Evolutionary conservation across 2,113 vertebrate genomes (phyloP).

Genomic region (Labeo rohita): DNA sequence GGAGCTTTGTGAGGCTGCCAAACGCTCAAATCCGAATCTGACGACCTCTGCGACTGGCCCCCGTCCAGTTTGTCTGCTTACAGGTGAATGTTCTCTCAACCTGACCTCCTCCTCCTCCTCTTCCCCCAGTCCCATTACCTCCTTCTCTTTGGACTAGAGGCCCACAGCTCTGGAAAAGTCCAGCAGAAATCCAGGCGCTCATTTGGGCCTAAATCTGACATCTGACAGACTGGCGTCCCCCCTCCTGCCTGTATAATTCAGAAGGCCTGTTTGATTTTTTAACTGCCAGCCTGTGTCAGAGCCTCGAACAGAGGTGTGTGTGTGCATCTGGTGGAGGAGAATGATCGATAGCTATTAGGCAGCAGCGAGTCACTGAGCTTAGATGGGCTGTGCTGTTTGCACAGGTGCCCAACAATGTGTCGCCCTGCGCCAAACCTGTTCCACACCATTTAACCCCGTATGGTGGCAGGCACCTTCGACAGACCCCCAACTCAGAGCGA

Average conservation of each 20-base stretch:
- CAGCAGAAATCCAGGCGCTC: slow-evolving; percentile 43
- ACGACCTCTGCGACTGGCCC: slow-evolving; percentile 14
- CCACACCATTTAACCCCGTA: slow-evolving; percentile 50
- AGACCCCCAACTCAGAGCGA: slow-evolving; percentile 12
- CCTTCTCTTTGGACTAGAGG: slow-evolving; percentile 24
- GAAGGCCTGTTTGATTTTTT: slow-evolving; percentile 51
- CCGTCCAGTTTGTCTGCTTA: slow-evolving; percentile 45
- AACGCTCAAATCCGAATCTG: slow-evolving; percentile 21
- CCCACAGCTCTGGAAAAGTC: slow-evolving; percentile 36
- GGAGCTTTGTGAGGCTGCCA: slow-evolving; percentile 57
- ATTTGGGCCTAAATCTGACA: slow-evolving; percentile 51
- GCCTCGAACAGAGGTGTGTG: slow-evolving; percentile 46
- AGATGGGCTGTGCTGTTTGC: slow-evolving; percentile 59
- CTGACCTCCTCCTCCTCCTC: slow-evolving; percentile 9
- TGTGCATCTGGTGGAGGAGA: slow-evolving; percentile 45
- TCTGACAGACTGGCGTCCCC: slow-evolving; percentile 48
- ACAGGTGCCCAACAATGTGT: slow-evolving; percentile 61
- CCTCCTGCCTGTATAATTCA: slow-evolving; percentile 40
- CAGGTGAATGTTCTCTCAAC: slow-evolving; percentile 52
- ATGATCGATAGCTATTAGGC: slow-evolving; percentile 61
- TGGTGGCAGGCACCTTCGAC: slow-evolving; percentile 41
- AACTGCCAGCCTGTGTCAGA: slow-evolving; percentile 46
- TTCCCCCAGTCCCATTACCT: slow-evolving; percentile 19
- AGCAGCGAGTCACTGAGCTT: slow-evolving; percentile 42
- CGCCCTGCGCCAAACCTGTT: slow-evolving; percentile 47